Base-by-base conservation (phyloP, 2,797 vertebrate genomes). In the Trichosurus vulpecula region DNA sequence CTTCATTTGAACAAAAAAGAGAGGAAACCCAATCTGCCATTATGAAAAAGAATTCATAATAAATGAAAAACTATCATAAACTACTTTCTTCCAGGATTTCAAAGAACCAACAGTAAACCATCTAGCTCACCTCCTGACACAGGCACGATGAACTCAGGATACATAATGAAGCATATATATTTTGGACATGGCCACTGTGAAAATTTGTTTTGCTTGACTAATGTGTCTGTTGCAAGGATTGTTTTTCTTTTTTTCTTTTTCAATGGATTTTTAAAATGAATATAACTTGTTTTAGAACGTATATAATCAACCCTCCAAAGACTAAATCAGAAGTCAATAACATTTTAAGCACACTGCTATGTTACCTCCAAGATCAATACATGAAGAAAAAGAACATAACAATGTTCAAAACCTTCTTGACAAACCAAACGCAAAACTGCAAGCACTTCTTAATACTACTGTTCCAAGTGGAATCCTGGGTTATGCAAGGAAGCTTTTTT, bases 401-500 rank as follows among this genome's bases (percentile, higher is more conserved):
- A 96, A 93, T 47, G 41, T 90, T 97, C 52, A 92, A 22, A 30
- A 94, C 35, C 56, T 87, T 92, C 66, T 91, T 13, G 54, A 52
- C 66, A 90, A 96, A 96, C 87, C 81, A 14, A 95, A 54, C 53
- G 3, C 56, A 58, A 92, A 95, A 93, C 97, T 91, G 47, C 91
- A 74, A 97, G 96, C 54, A 81, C 92, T 91, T 74, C 58, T 91
- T 22, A 92, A 66, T 47, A 31, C 81, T 56, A 90, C 29, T 66
- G n/a, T 52, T 94, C 53, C 35, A 58, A 6, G 25, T n/a, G 94
- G 92, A 96, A 96, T 51, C 90, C 92, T 61, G n/a, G 30, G 25
- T 90, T 56, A 94, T 93, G 93, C 58, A 95, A 96, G 96, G 53
- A 92, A 53, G 95, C 53, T 94, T 89, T 95, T 92, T 90, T 57